These are phyloP conservation scores for Drosophila pullipes DNA, from an alignment of 2,888 invertebrate species.

Conservation along the genomic window DNA sequence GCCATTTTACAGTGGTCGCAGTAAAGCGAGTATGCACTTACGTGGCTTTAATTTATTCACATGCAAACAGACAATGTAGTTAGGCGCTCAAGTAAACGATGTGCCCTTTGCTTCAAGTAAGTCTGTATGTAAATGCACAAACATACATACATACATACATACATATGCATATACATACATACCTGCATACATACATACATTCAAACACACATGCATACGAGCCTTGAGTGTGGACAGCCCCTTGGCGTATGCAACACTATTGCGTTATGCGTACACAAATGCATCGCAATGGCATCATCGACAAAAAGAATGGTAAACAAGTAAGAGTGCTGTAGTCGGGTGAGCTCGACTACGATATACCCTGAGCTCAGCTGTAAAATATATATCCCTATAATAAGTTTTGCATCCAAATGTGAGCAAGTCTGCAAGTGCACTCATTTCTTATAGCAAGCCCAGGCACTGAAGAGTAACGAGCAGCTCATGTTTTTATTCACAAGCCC, in stretches of 20 bases:
- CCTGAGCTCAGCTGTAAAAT: too few species aligned
- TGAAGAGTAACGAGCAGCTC: too few species aligned
- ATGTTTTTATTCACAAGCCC: too few species aligned
- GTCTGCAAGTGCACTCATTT: too few species aligned
- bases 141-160: neutral
- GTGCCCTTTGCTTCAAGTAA: slow-evolving; percentile 17
- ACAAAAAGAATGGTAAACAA: neutral
- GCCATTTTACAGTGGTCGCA: slow-evolving; percentile 4
- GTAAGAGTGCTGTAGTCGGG: too few species aligned
- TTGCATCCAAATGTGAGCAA: too few species aligned
- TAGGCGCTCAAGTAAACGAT: slow-evolving; percentile 26
- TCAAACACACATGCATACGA: neutral
- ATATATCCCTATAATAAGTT: too few species aligned
- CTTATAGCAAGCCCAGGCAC: too few species aligned
- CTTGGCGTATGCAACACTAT: slow-evolving; percentile 37
- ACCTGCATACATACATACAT: neutral
- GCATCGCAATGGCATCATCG: slow-evolving; percentile 22
- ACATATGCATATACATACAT: neutral
- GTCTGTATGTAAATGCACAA: neutral
- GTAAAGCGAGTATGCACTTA: slow-evolving; percentile 40
- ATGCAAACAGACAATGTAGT: slow-evolving; percentile 59
- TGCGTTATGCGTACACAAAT: slow-evolving; percentile 26
- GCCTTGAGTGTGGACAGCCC: slow-evolving; percentile 25
- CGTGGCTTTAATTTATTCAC: slow-evolving; percentile 62
- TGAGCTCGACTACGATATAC: neutral